A percentile compares a stretch with the other conserved stretches of the same genome.
phyloP scores from a whole-genome alignment of 2,888 invertebrate genomes.

The Xanthia togata region DNA sequence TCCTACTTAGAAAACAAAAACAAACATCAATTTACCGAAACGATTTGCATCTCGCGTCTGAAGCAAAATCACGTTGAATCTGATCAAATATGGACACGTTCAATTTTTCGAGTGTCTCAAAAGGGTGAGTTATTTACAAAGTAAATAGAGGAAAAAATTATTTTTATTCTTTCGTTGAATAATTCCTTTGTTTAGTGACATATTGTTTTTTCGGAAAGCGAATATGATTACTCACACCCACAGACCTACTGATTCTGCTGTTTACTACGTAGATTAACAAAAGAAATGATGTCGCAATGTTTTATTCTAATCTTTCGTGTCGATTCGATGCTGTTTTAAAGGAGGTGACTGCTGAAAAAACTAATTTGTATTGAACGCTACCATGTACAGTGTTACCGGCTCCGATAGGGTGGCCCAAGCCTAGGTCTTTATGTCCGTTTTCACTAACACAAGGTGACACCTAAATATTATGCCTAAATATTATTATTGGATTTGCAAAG shows the following conservation, averaged over 20 bases:
- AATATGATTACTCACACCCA: not conserved
- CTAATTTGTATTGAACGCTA: not conserved
- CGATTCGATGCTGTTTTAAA: not conserved
- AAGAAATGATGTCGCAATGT: not conserved
- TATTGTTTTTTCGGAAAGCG: not conserved
- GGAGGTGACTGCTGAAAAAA: not conserved
- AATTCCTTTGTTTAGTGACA: constrained; percentile 42
- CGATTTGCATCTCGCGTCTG: constrained; percentile 3
- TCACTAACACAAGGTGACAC: not conserved
- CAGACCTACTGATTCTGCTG: not conserved
- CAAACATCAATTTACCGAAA: constrained; percentile 12
- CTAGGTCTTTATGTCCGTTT: not conserved
- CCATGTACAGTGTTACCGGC: not conserved
- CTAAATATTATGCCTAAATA: not conserved
- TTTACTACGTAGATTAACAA: not conserved
- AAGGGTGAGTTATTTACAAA: constrained; percentile 43
- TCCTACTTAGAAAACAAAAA: constrained; percentile 2
- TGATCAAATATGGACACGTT: constrained; percentile 38
- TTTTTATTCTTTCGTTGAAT: constrained; percentile 41
- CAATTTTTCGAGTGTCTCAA: constrained; percentile 30
- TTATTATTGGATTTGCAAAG: not conserved
- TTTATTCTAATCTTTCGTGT: not conserved
- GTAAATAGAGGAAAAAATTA: constrained; percentile 47
- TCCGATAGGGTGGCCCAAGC: not conserved
- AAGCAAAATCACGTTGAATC: constrained; percentile 31